Conservation (phyloP, 1,140 invertebrate species). For the Schlechtendalia chinensis region DNA sequence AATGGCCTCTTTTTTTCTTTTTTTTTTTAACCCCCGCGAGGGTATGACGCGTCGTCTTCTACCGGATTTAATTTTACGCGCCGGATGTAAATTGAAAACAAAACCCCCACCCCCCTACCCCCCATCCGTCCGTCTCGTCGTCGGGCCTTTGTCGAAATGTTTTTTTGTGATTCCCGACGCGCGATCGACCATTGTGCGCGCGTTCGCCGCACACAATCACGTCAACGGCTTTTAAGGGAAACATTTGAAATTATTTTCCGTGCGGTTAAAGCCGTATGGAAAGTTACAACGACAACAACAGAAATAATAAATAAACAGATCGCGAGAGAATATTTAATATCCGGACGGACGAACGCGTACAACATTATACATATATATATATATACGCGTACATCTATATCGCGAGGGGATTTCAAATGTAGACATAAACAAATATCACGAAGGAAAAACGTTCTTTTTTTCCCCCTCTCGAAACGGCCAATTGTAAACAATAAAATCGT, state of each 20-base stretch:
- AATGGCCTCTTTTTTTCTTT: constrained; percentile 30
- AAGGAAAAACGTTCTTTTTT: too few species aligned
- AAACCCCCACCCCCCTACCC: constrained; percentile 9
- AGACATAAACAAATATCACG: neutral
- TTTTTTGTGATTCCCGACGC: constrained; percentile 1
- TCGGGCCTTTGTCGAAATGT: constrained; percentile 12
- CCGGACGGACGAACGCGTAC: too few species aligned
- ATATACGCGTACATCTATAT: neutral
- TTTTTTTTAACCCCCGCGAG: too few species aligned
- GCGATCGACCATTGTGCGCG: neutral
- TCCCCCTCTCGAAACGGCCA: too few species aligned
- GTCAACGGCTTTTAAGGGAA: constrained; percentile 7
- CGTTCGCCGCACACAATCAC: neutral
- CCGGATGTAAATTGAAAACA: constrained; percentile 37
- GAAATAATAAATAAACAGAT: too few species aligned
- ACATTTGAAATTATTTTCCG: constrained; percentile 19
- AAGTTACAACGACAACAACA: too few species aligned
- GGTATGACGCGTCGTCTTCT: constrained; percentile 22
- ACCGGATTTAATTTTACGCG: constrained; percentile 34
- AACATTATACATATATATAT: too few species aligned
- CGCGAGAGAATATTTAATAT: constrained; percentile 22
- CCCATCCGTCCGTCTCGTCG: too few species aligned
- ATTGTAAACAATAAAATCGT: too few species aligned
- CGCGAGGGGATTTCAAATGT: neutral
- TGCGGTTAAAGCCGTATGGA: neutral